Percentiles rank a stretch among this genome's conserved stretches.
phyloP scores from a whole-genome alignment of 1,140 invertebrate genomes.

The Babylonia areolata region DNA sequence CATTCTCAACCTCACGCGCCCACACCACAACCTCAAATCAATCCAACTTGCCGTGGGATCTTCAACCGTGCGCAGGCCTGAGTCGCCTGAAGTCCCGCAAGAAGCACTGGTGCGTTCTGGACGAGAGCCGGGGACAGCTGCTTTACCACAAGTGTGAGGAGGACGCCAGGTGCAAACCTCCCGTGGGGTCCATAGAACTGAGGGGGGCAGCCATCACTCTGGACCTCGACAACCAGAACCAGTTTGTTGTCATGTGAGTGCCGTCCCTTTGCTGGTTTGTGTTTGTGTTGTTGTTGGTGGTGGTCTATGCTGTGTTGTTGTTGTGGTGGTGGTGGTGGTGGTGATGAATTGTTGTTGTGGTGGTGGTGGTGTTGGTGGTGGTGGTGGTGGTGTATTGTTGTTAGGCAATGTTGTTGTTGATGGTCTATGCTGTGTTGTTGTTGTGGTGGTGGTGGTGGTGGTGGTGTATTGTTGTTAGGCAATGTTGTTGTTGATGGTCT shows the following conservation, averaged over 20 bases:
- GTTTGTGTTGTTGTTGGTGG: background rate
- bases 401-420: too few species aligned
- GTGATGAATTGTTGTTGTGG: too few species aligned
- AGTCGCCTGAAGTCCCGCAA: constrained; percentile 69
- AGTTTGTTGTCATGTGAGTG: constrained; percentile 76
- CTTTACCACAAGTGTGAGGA: constrained; percentile 70
- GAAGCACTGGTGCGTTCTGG: constrained; percentile 73
- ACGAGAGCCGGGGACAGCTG: constrained; percentile 72
- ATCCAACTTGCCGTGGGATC: too few species aligned
- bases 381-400: too few species aligned
- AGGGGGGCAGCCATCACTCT: constrained; percentile 73
- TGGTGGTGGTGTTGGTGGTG: too few species aligned
- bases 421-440: too few species aligned
- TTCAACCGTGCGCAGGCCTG: constrained; percentile 58
- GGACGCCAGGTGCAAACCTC: constrained; percentile 57
- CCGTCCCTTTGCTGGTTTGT: background rate
- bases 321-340: background rate
- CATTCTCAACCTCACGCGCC: too few species aligned
- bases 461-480: too few species aligned
- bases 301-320: background rate
- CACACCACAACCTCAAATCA: too few species aligned
- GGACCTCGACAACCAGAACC: constrained; percentile 72
- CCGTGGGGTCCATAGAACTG: constrained; percentile 68
- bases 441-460: too few species aligned
- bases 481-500: too few species aligned